Evolutionary conservation across 2,797 vertebrate species (phyloP).

Genomic region (Gorsachius magnificus): DNA sequence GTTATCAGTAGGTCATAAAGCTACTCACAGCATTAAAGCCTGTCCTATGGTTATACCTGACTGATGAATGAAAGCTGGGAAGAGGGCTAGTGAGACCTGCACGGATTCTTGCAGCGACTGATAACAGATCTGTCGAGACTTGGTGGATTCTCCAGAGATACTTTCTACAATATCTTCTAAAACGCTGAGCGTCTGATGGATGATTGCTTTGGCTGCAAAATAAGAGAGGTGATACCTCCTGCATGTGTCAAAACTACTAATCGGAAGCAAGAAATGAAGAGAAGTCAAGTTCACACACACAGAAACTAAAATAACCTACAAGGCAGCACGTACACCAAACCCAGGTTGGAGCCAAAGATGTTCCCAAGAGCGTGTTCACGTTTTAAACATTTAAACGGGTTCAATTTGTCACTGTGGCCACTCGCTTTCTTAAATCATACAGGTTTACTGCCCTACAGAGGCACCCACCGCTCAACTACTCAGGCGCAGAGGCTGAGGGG

Average conservation of each 20-base stretch:
- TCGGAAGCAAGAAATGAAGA: neutral
- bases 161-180: conserved; percentile 93
- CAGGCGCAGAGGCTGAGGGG: neutral
- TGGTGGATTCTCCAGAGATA: conserved; percentile 94
- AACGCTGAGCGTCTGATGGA: conserved; percentile 92
- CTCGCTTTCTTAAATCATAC: neutral
- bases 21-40: conserved; percentile 16
- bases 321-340: neutral
- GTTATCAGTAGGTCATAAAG: neutral
- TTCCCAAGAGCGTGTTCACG: rapidly evolving
- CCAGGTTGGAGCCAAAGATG: neutral
- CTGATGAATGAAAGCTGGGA: conserved; percentile 96
- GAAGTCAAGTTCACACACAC: neutral
- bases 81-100: conserved; percentile 94
- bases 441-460: neutral
- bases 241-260: neutral
- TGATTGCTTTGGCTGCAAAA: conserved; percentile 88
- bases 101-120: conserved; percentile 97
- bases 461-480: neutral
- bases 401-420: neutral
- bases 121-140: conserved; percentile 97
- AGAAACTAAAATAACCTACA: neutral
- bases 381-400: neutral
- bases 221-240: conserved; percentile 6
- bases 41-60: conserved; percentile 83